phyloP scores from a whole-genome alignment of 2,888 invertebrate species.

The Morinoia aosen region DNA sequence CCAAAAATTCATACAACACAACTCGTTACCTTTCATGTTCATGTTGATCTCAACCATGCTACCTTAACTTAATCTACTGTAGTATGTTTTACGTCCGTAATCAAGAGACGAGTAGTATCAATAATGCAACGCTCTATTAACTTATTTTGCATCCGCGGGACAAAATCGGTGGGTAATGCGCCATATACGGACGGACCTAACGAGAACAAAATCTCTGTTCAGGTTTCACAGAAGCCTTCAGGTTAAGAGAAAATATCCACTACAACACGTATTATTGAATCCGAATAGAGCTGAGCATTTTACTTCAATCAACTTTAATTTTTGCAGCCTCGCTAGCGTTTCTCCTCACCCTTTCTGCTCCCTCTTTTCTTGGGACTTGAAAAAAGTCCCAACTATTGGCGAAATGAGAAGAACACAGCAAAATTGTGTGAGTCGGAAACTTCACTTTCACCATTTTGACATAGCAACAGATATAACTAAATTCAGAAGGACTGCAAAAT shows the following conservation, averaged over 20 bases:
- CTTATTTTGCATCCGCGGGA: not conserved
- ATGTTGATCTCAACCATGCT: not conserved
- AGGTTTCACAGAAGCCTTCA: not conserved
- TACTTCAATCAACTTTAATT: not conserved
- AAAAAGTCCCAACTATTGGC: not conserved
- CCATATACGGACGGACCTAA: conserved; percentile 3
- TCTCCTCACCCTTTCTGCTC: not conserved
- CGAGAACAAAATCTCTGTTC: not conserved
- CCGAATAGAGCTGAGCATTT: not conserved
- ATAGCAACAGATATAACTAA: not conserved
- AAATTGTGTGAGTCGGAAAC: not conserved
- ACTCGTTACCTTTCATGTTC: not conserved
- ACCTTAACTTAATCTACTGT: not conserved
- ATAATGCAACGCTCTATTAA: not conserved
- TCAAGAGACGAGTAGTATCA: not conserved
- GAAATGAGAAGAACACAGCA: not conserved
- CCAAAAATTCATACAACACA: not conserved
- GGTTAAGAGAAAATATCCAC: not conserved
- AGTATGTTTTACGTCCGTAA: not conserved
- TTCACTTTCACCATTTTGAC: not conserved
- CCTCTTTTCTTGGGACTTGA: not conserved
- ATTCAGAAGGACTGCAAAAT: not conserved
- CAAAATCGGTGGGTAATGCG: not conserved
- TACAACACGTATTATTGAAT: not conserved
- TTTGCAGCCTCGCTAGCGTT: not conserved